These are phyloP conservation scores for Spondyliosoma cantharus DNA, from an alignment of 2,797 vertebrate species.

Conservation along the genomic window DNA sequence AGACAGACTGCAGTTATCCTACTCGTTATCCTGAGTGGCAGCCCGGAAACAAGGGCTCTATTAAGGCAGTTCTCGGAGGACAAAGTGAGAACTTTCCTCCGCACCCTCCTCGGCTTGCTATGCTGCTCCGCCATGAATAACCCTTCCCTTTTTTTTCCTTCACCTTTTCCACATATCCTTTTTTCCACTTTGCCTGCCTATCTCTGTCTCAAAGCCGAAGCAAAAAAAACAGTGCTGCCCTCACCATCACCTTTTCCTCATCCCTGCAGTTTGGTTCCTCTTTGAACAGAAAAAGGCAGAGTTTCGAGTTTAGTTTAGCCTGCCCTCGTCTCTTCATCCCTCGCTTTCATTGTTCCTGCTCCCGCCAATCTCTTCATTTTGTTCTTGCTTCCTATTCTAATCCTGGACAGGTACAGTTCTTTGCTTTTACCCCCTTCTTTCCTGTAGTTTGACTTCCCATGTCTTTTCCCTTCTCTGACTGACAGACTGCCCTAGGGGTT, in stretches of 20 bases:
- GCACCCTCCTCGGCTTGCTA: slow-evolving; percentile 67
- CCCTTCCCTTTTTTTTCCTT: slow-evolving; percentile 23
- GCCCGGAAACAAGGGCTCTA: slow-evolving; percentile 77
- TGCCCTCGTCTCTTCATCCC: slow-evolving; percentile 30
- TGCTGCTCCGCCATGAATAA: slow-evolving; percentile 36
- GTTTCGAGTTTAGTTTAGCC: slow-evolving; percentile 47
- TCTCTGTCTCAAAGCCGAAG: slow-evolving; percentile 43
- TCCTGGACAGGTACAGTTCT: slow-evolving; percentile 34
- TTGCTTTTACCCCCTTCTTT: slow-evolving; percentile 21
- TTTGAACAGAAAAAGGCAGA: slow-evolving; percentile 51
- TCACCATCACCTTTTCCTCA: slow-evolving; percentile 39
- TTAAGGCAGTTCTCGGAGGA: slow-evolving; percentile 72
- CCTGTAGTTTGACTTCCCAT: neutral
- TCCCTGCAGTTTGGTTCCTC: slow-evolving; percentile 45
- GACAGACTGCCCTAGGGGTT: slow-evolving; percentile 47
- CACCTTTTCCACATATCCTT: slow-evolving; percentile 28
- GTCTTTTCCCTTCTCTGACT: slow-evolving; percentile 38
- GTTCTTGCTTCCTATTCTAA: slow-evolving; percentile 33
- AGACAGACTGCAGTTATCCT: slow-evolving; percentile 65
- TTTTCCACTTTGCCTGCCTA: slow-evolving; percentile 13
- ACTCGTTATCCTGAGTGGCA: slow-evolving; percentile 81
- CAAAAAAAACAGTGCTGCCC: slow-evolving; percentile 33
- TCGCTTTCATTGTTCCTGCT: slow-evolving; percentile 33
- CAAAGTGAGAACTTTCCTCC: slow-evolving; percentile 51
- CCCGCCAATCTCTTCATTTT: slow-evolving; percentile 25